Percentiles rank a stretch among this genome's conserved stretches.
Conservation (phyloP, 2,888 invertebrate species). For the Octodonta nipae region DNA sequence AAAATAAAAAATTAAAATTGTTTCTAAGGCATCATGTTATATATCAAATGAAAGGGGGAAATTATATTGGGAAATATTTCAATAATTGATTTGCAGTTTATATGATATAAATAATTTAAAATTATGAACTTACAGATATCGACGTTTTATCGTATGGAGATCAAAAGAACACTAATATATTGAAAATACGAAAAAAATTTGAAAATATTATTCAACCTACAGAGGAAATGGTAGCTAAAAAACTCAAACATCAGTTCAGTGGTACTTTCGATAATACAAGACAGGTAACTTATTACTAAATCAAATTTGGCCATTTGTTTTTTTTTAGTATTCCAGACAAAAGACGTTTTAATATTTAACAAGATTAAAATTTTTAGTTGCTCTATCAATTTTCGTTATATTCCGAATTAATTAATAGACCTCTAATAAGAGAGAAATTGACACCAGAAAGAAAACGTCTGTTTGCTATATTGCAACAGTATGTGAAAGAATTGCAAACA, state of each 20-base stretch:
- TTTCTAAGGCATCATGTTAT: too few species aligned
- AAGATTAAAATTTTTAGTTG: slow-evolving; percentile 42
- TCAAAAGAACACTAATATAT: slow-evolving; percentile 56
- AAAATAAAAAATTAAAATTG: too few species aligned
- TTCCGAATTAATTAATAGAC: slow-evolving; percentile 69
- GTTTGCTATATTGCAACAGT: slow-evolving; percentile 49
- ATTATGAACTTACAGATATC: slow-evolving; percentile 41
- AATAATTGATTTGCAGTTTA: too few species aligned
- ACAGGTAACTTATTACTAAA: slow-evolving; percentile 40
- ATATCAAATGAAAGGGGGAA: too few species aligned
- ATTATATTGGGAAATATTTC: too few species aligned
- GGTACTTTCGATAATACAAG: slow-evolving; percentile 50
- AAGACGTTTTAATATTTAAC: background rate
- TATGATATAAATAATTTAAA: too few species aligned
- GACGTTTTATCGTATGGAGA: slow-evolving; percentile 56
- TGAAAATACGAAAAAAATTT: slow-evolving; percentile 53
- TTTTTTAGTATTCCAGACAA: background rate
- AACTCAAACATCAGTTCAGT: slow-evolving; percentile 59
- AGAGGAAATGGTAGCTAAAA: slow-evolving; percentile 66
- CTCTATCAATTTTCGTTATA: slow-evolving; percentile 82
- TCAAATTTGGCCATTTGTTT: background rate
- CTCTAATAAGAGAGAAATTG: slow-evolving; percentile 51
- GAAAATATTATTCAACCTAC: slow-evolving; percentile 60
- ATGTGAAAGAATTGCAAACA: slow-evolving; percentile 44
- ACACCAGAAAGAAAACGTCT: slow-evolving; percentile 69